Evolutionary conservation across 2,113 vertebrate species (phyloP).

Genomic region (Anseranas semipalmata): DNA sequence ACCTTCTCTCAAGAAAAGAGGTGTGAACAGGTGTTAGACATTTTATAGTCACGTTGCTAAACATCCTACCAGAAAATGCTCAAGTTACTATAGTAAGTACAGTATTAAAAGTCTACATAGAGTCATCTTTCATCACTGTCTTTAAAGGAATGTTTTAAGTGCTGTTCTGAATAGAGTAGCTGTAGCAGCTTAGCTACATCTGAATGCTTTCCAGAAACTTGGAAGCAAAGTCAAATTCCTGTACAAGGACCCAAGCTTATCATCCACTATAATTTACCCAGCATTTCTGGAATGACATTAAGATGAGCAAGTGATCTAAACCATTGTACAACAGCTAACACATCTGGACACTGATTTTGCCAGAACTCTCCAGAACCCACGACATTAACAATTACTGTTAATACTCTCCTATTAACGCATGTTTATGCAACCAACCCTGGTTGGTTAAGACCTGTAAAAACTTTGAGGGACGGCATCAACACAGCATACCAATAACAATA

Average conservation of each 20-base stretch:
- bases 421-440: background rate
- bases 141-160: background rate
- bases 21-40: constrained; percentile 5
- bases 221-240: background rate
- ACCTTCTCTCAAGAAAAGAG: background rate
- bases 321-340: background rate
- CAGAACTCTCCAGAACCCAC: background rate
- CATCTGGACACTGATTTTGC: background rate
- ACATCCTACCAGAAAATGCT: constrained; percentile 4
- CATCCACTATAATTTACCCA: background rate
- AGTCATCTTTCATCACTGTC: background rate
- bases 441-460: background rate
- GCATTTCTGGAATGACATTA: background rate
- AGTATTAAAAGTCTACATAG: background rate
- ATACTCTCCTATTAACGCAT: background rate
- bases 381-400: background rate
- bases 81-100: background rate
- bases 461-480: background rate
- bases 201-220: background rate
- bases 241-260: background rate
- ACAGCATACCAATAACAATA: background rate
- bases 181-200: background rate
- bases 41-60: background rate
- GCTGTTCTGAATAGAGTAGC: background rate
- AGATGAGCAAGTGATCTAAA: background rate